Evolutionary conservation across 1,140 invertebrate genomes (phyloP).

Genomic region (Spodoptera frugiperda): DNA sequence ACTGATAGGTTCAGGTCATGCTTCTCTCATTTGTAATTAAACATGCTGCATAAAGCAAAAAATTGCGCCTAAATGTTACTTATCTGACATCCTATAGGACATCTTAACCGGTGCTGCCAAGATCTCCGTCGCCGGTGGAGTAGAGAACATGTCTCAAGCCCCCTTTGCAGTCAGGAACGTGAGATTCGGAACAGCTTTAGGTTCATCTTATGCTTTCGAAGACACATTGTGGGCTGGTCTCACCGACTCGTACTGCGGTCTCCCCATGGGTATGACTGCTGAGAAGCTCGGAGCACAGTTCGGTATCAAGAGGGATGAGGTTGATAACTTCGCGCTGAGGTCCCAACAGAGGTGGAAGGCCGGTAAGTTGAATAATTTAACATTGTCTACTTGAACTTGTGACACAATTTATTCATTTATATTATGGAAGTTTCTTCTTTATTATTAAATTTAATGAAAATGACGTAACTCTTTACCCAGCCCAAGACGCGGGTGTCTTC

Average conservation of each 20-base stretch:
- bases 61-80: background rate
- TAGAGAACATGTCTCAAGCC: slow-evolving; percentile 98
- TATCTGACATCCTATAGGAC: slow-evolving; percentile 88
- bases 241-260: slow-evolving; percentile 95
- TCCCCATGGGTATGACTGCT: slow-evolving; percentile 98
- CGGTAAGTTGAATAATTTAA: slow-evolving; percentile 85
- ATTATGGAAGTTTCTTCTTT: too few species aligned
- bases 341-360: slow-evolving; percentile 95
- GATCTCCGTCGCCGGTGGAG: slow-evolving; percentile 96
- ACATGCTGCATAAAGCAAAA: too few species aligned
- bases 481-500: slow-evolving; percentile 93
- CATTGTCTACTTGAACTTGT: too few species aligned
- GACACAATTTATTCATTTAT: too few species aligned
- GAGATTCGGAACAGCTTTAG: slow-evolving; percentile 96
- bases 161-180: slow-evolving; percentile 95
- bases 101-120: slow-evolving; percentile 95
- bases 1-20: too few species aligned
- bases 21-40: too few species aligned
- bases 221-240: slow-evolving; percentile 97
- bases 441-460: too few species aligned
- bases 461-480: background rate
- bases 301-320: slow-evolving; percentile 94
- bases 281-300: slow-evolving; percentile 98
- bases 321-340: slow-evolving; percentile 94
- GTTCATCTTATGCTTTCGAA: slow-evolving; percentile 93